Evolutionary conservation across 1,140 invertebrate species (phyloP).

Genomic region (Philopotamus ludificatus): DNA sequence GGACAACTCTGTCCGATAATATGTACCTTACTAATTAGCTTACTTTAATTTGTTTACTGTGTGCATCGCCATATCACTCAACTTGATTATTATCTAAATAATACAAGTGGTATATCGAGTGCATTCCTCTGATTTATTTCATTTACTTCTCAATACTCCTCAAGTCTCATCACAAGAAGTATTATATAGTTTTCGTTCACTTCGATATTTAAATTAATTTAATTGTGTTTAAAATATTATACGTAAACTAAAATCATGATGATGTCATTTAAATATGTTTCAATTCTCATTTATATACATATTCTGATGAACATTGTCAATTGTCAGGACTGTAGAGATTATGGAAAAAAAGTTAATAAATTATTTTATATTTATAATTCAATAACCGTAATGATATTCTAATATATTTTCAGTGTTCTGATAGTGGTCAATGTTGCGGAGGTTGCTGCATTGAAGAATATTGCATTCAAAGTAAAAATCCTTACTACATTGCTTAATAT

Average conservation of each 20-base stretch:
- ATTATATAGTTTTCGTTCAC: neutral
- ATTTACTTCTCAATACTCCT: too few species aligned
- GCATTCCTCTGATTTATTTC: too few species aligned
- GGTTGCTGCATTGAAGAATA: constrained; percentile 32
- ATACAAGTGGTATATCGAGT: too few species aligned
- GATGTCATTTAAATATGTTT: neutral
- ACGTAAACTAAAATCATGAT: neutral
- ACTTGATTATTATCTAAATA: too few species aligned
- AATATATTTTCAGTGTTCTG: constrained; percentile 30
- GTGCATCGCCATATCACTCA: too few species aligned
- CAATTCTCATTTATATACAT: neutral
- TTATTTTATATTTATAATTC: neutral
- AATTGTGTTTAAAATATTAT: neutral
- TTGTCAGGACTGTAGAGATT: constrained; percentile 34
- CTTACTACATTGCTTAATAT: constrained; percentile 1
- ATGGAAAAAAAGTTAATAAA: constrained; percentile 32
- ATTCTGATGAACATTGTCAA: neutral
- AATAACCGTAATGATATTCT: constrained; percentile 7
- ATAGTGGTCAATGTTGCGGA: constrained; percentile 35
- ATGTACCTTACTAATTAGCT: too few species aligned
- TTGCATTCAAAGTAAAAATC: constrained; percentile 35
- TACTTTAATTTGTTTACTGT: too few species aligned
- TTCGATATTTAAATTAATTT: neutral
- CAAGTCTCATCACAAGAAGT: too few species aligned
- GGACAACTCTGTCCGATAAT: too few species aligned